Evolutionary conservation across 2,888 invertebrate genomes (phyloP), one percentile per base, ranked within the genome.

Genomic region (Cylindroiulus punctatus): DNA sequence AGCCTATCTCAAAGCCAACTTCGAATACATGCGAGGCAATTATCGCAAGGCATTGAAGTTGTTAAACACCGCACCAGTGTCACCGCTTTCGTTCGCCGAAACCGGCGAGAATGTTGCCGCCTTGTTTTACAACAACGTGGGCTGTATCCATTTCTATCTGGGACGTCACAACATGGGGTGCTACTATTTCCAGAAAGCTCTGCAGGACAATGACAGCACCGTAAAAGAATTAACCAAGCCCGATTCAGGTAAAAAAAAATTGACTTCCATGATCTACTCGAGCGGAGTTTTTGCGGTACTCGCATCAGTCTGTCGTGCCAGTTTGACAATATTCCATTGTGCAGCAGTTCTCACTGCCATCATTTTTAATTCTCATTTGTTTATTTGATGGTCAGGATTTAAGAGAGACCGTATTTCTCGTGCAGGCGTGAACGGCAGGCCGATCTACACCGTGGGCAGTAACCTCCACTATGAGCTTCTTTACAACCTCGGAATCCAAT

Each of bases 401-500:
- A 82, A 82, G 40, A 36, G 12, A 17, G 40, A 32, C 32, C 82
- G 40, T 32, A 82, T 82, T 32, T 82, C 40, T 82, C 32, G 40
- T 32, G 82, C 89, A 90, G 91, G 87, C 19, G 89, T 81, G 17
- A 86, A n/a, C 26, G 91, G 92, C 30, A 91, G 91, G 88, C 94
- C 95, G 0, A 90, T 96, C 36, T 94, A 94, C 90, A 93, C 92
- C 10, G 90, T 94, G 86, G 93, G 93, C 10, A 92, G 93, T 85
- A 94, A 93, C 88, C 93, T 92, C 88, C 93, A 94, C 90, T 93
- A 93, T 88, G 94, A 94, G 90, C 89, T 95, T 85, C 92, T 96
- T 90, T 96, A 95, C 90, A 97, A 97, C 91, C 92, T 96, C 88
- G 97, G 97, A 0, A 93, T 98, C 86, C 94, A 96, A 26, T 92